A percentile compares a stretch with the other conserved stretches of the same genome.
phyloP scores from a whole-genome alignment of 2,888 invertebrate species.

The Caenorhabditis panamensis region DNA sequence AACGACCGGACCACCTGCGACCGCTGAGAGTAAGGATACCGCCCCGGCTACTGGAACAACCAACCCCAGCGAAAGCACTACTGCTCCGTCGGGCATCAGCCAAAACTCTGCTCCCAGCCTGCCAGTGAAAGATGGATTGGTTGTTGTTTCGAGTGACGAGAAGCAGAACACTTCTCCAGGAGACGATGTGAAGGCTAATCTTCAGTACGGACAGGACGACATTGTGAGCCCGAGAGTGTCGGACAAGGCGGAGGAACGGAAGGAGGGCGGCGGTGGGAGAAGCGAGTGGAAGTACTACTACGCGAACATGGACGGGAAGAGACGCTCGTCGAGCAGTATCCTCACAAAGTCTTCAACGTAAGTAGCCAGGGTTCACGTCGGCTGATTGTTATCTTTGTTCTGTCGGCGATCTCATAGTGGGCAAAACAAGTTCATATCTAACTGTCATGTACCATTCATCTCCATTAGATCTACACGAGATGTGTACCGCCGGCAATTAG shows the following conservation, averaged over 20 bases:
- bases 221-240: constrained; percentile 39
- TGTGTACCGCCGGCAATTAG: not conserved
- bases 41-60: not conserved
- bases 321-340: constrained; percentile 5
- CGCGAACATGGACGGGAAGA: constrained; percentile 1
- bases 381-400: not conserved
- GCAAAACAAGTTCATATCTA: not conserved
- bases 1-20: constrained; percentile 1
- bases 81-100: not conserved
- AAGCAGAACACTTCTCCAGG: not conserved
- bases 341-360: constrained; percentile 33
- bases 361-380: constrained; percentile 3
- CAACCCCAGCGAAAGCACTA: not conserved
- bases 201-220: constrained; percentile 30
- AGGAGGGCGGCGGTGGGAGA: constrained; percentile 29
- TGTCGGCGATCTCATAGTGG: not conserved
- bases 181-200: constrained; percentile 24
- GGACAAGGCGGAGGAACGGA: constrained; percentile 6
- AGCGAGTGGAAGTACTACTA: constrained; percentile 45
- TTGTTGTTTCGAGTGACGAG: not conserved
- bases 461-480: constrained; percentile 1
- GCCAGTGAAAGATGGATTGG: not conserved
- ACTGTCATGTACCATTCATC: constrained; percentile 10
- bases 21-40: not conserved
- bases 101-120: not conserved